These are phyloP conservation scores for Pocillopora damicornis DNA, from an alignment of 64 coral and sea anemone genomes.

Conservation along the genomic window DNA sequence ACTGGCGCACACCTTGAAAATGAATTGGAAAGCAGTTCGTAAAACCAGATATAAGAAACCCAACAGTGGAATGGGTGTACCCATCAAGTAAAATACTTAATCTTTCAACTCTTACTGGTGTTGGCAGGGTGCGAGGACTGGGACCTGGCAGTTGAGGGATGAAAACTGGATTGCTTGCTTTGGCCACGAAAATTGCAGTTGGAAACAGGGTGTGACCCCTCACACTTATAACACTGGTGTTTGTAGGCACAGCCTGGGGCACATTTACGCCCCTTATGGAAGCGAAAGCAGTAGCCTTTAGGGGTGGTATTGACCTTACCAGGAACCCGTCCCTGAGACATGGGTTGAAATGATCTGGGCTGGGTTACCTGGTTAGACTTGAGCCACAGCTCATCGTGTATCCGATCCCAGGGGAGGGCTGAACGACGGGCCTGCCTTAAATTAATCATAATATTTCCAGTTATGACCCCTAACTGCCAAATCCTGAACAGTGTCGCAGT, in stretches of 20 bases:
- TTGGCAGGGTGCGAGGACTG: not conserved
- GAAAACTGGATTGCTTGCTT: not conserved
- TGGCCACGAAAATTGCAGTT: slow-evolving; percentile 6
- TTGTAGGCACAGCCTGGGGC: not conserved
- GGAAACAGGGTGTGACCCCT: not conserved
- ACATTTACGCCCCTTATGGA: not conserved
- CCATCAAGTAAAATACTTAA: not conserved
- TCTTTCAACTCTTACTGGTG: not conserved
- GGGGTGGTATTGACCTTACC: not conserved
- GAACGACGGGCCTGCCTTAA: not conserved
- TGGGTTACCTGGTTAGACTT: not conserved
- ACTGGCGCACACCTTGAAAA: not conserved
- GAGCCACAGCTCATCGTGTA: slow-evolving; percentile 25
- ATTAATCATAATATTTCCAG: slow-evolving; percentile 28
- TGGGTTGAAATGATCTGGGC: not conserved
- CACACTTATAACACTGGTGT: slow-evolving; percentile 14
- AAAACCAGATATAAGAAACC: not conserved
- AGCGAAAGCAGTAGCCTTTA: not conserved
- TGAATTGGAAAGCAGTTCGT: not conserved
- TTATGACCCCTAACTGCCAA: slow-evolving; percentile 15
- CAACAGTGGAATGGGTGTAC: not conserved
- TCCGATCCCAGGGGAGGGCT: slow-evolving; percentile 19
- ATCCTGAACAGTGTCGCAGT: not conserved
- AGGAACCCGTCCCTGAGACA: not conserved
- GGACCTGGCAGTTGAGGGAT: slow-evolving; percentile 1